phyloP scores from a whole-genome alignment of 2,888 invertebrate species.

The Crematogaster levior region DNA sequence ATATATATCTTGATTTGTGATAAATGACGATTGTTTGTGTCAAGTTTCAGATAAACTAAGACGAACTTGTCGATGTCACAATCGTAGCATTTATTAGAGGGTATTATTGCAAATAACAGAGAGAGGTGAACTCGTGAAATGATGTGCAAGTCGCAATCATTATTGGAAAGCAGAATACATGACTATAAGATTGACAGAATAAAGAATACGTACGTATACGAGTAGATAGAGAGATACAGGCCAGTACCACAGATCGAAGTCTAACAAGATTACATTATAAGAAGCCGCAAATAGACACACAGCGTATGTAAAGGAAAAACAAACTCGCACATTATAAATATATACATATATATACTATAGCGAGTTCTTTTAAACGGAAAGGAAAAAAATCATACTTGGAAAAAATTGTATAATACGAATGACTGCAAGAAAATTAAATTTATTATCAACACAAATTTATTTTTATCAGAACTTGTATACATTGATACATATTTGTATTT shows the following conservation, averaged over 20 bases:
- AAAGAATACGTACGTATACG: slow-evolving; percentile 83
- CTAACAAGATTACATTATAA: slow-evolving; percentile 70
- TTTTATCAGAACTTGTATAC: slow-evolving; percentile 46
- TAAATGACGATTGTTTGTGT: slow-evolving; percentile 6
- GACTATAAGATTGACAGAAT: slow-evolving; percentile 75
- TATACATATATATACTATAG: not conserved
- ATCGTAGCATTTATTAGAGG: slow-evolving; percentile 15
- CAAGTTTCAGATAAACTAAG: slow-evolving; percentile 11
- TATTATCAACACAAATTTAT: slow-evolving; percentile 61
- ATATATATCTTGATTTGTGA: not conserved
- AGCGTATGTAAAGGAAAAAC: slow-evolving; percentile 31
- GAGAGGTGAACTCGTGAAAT: slow-evolving; percentile 15
- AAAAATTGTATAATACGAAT: slow-evolving; percentile 22
- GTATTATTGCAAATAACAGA: slow-evolving; percentile 30
- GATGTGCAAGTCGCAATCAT: slow-evolving; percentile 17
- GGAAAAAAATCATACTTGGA: not conserved
- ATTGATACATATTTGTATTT: slow-evolving; percentile 1
- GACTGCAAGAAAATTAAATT: slow-evolving; percentile 57
- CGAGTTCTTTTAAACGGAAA: not conserved
- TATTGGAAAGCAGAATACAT: slow-evolving; percentile 65
- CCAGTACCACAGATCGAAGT: slow-evolving; percentile 80
- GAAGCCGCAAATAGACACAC: slow-evolving; percentile 64
- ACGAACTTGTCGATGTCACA: not conserved
- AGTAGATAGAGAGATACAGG: slow-evolving; percentile 82
- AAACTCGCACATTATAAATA: slow-evolving; percentile 2